Percentiles rank a stretch among this genome's conserved stretches.
phyloP scores from a whole-genome alignment of 2,888 invertebrate species.

The Agrotis clavis region DNA sequence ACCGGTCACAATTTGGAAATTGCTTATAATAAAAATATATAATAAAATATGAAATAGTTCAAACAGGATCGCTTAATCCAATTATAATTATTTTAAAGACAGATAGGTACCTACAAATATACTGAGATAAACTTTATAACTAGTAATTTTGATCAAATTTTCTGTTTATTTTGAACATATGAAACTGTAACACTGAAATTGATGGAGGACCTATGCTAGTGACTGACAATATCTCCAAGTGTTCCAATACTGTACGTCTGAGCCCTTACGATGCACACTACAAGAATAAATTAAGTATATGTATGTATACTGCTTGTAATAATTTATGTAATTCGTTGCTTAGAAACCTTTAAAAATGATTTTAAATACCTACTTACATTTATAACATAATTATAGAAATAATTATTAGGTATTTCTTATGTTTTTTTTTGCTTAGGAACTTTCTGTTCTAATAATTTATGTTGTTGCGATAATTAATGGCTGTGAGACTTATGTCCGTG shows the following conservation, averaged over 20 bases:
- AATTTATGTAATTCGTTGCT: constrained; percentile 87
- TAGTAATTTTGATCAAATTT: constrained; percentile 43
- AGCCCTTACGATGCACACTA: constrained; percentile 59
- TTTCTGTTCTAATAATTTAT: constrained; percentile 82
- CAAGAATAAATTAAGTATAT: constrained; percentile 49
- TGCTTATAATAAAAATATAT: constrained; percentile 75
- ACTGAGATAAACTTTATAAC: constrained; percentile 48
- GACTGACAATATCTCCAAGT: constrained; percentile 26
- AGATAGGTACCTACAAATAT: constrained; percentile 57
- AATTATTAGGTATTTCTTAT: constrained; percentile 80
- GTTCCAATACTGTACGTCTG: constrained; percentile 58
- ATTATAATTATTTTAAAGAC: constrained; percentile 62
- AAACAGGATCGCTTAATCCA: constrained; percentile 78
- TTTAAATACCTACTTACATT: constrained; percentile 81
- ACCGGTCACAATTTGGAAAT: constrained; percentile 82
- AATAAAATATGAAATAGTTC: constrained; percentile 81
- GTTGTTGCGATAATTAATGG: constrained; percentile 67
- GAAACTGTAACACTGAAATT: constrained; percentile 35
- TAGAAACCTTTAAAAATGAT: constrained; percentile 87
- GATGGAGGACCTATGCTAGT: constrained; percentile 24
- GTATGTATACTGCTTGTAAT: constrained; percentile 72
- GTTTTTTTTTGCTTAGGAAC: constrained; percentile 85
- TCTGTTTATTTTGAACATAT: constrained; percentile 54
- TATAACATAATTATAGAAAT: constrained; percentile 80
- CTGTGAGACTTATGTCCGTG: background rate